Base-by-base conservation (phyloP, 2,113 vertebrate genomes). In the Oceanites oceanicus region DNA sequence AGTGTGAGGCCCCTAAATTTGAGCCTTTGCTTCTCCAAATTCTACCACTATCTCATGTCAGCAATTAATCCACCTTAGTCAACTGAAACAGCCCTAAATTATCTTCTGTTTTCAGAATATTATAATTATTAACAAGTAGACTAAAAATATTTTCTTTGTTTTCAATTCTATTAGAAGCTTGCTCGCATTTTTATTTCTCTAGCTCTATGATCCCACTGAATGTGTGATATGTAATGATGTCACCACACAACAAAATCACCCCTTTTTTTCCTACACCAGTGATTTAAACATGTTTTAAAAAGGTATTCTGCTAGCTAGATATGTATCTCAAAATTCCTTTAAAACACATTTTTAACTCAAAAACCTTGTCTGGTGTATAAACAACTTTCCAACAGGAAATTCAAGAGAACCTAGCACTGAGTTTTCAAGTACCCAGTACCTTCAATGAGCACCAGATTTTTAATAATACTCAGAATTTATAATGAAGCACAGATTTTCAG, bases 401-500 rank as follows among this genome's bases (percentile, higher is more conserved):
- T 86, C 73, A 83, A 55, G 59, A 92, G 62, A 85, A 77, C n/a
- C 25, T 50, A 91, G 45, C 11, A 52, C 19, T 92, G 90, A 79
- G 78, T 93, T 93, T 94, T 96, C 44, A 79, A 93, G 92, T 90
- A 53, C 74, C 92, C 95, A 88, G 75, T 27, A 83, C 49, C 66
- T 90, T 85, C 78, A 92, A 12, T 82, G 84, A 75, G 7, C 3
- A 10, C 45, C 84, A 95, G 62, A 52, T 93, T 95, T 96, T 94
- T 81, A 91, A 84, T 81, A 92, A 91, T 88, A 92, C 77, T 93
- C 55, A 93, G 67, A 88, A 93, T 94, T 95, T 68, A 50, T 85
- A 96, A 95, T 62, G 77, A 87, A 78, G 58, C 53, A 84, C 87
- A 82, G 90, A 76, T 91, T 96, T 93, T 90, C 62, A 91, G 65